A percentile compares a stretch with the other conserved stretches of the same genome.
Evolutionary conservation across 1,140 invertebrate species (phyloP).

Genomic region (Drosophila fuyamai): DNA sequence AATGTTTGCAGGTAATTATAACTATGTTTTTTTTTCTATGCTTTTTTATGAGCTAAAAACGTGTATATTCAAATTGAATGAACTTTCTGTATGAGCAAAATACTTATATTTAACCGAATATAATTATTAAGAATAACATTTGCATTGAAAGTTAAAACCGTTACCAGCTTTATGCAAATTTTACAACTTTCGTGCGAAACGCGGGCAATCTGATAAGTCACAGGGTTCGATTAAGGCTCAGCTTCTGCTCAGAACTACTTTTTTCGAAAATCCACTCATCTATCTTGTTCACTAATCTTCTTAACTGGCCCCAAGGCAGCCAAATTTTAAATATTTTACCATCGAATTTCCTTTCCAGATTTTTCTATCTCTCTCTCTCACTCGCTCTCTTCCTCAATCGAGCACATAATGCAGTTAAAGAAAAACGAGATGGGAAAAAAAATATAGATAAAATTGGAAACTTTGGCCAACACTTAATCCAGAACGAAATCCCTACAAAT

Average conservation of each 20-base stretch:
- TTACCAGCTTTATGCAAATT: slow-evolving; percentile 5
- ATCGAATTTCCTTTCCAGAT: slow-evolving; percentile 39
- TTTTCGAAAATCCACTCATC: slow-evolving; percentile 22
- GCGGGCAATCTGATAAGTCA: slow-evolving; percentile 24
- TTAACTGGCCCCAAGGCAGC: slow-evolving; percentile 30
- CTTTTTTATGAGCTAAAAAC: not conserved
- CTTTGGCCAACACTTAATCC: slow-evolving; percentile 54
- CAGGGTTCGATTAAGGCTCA: slow-evolving; percentile 24
- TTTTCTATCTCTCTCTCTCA: slow-evolving; percentile 6
- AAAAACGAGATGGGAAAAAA: slow-evolving; percentile 10
- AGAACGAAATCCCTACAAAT: slow-evolving; percentile 49
- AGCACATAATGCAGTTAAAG: slow-evolving; percentile 45
- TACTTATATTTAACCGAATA: not conserved
- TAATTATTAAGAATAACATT: not conserved
- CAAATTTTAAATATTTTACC: slow-evolving; percentile 52
- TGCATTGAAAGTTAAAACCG: not conserved
- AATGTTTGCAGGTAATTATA: slow-evolving; percentile 7
- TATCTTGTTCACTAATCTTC: slow-evolving; percentile 34
- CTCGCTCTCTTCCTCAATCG: slow-evolving; percentile 24
- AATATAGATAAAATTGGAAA: slow-evolving; percentile 43
- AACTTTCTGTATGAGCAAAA: not conserved
- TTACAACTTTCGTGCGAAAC: not conserved
- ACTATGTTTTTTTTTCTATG: no score
- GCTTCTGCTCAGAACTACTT: slow-evolving; percentile 13
- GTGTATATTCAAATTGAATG: not conserved